Percentiles rank a stretch among this genome's conserved stretches.
phyloP scores from a whole-genome alignment of 2,888 invertebrate genomes.

The Uropetala carovei region DNA sequence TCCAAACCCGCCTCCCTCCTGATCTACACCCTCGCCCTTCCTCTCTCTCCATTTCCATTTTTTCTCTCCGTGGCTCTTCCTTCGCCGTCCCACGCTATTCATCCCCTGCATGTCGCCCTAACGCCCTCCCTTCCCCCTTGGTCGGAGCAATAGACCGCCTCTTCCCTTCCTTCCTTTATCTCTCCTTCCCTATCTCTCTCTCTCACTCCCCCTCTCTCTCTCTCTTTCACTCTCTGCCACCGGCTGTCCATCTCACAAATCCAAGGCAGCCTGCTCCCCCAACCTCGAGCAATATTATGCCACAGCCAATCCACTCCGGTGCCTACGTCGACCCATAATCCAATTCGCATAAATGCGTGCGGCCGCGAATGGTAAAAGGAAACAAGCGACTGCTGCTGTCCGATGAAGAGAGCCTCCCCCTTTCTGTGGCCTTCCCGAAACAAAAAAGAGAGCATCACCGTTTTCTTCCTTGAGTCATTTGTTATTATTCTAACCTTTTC shows the following conservation, averaged over 20 bases:
- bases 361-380: constrained; percentile 2
- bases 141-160: background rate
- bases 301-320: constrained; percentile 12
- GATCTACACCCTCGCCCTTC: background rate
- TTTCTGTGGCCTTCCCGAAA: background rate
- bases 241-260: background rate
- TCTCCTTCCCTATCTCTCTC: background rate
- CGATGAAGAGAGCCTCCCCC: background rate
- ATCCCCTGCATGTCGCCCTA: background rate
- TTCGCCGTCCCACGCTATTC: background rate
- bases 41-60: background rate
- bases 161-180: background rate
- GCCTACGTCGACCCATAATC: background rate
- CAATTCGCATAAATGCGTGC: constrained; percentile 14
- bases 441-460: background rate
- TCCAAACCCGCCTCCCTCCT: no score
- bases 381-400: background rate
- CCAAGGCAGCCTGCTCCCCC: background rate
- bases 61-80: background rate
- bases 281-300: constrained; percentile 27
- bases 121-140: background rate
- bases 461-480: background rate
- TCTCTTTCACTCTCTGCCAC: background rate
- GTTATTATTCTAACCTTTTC: background rate
- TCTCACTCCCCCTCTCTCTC: background rate